Conservation (phyloP, 2,888 invertebrate species). For the Lasioglossum lativentre region DNA sequence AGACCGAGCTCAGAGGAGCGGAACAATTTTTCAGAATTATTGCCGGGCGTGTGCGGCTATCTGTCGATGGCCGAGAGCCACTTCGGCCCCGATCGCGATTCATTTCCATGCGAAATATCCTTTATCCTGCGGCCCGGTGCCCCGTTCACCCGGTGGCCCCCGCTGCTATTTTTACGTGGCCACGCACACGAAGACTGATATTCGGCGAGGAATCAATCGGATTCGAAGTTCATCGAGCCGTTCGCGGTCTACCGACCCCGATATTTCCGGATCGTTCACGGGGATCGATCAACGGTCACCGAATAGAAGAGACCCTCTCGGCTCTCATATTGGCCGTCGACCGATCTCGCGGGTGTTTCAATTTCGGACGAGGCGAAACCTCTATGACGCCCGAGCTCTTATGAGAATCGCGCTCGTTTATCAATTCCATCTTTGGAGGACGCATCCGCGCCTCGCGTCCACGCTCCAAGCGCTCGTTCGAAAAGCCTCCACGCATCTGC, state of each 20-base stretch:
- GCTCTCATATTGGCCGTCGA: constrained; percentile 23
- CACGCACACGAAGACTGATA: constrained; percentile 1
- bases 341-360: constrained; percentile 26
- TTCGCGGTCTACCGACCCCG: constrained; percentile 20
- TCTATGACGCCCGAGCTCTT: constrained; percentile 21
- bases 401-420: neutral
- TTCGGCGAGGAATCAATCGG: constrained; percentile 43
- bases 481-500: neutral
- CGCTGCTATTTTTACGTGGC: constrained; percentile 7
- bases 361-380: constrained; percentile 12
- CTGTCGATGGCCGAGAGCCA: constrained; percentile 50
- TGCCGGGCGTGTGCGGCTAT: constrained; percentile 49
- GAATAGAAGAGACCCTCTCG: constrained; percentile 27
- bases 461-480: neutral
- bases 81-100: constrained; percentile 64
- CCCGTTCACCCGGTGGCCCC: too few species aligned
- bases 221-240: constrained; percentile 35
- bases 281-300: constrained; percentile 27
- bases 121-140: constrained; percentile 21
- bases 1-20: constrained; percentile 46
- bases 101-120: constrained; percentile 64
- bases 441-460: neutral
- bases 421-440: neutral
- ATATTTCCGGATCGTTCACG: constrained; percentile 40
- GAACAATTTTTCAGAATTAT: constrained; percentile 68